A percentile compares a stretch with the other conserved stretches of the same genome.
phyloP scores from a whole-genome alignment of 2,888 invertebrate genomes.

The Muscina levida region DNA sequence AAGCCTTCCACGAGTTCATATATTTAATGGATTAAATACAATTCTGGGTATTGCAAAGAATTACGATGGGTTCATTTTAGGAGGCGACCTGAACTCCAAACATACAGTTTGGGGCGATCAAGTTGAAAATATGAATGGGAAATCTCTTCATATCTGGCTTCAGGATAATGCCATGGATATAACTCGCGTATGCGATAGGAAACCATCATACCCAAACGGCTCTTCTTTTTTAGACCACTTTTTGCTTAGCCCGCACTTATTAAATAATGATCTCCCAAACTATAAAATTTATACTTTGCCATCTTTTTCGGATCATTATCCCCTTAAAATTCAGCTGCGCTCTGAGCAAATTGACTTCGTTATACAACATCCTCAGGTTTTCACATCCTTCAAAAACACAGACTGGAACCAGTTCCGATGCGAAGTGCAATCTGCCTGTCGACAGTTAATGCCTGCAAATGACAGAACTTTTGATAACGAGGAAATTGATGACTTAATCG shows the following conservation, averaged over 20 bases:
- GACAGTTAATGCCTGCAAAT: background rate
- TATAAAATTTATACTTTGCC: background rate
- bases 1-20: too few relatives aligned
- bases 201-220: slow-evolving; percentile 4
- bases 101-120: too few relatives aligned
- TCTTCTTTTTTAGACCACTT: slow-evolving; percentile 3
- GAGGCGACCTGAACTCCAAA: too few relatives aligned
- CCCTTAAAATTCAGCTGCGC: background rate
- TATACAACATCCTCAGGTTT: background rate
- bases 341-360: background rate
- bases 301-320: slow-evolving; percentile 6
- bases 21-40: too few relatives aligned
- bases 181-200: too few relatives aligned
- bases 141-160: background rate
- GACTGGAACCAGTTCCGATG: background rate
- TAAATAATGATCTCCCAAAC: background rate
- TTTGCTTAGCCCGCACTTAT: too few relatives aligned
- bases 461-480: background rate
- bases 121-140: too few relatives aligned
- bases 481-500: background rate
- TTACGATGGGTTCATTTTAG: too few relatives aligned
- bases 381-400: too few relatives aligned
- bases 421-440: background rate
- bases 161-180: background rate
- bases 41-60: too few relatives aligned